Conservation (phyloP, 2,888 invertebrate genomes). For the Phengaris alcon region DNA sequence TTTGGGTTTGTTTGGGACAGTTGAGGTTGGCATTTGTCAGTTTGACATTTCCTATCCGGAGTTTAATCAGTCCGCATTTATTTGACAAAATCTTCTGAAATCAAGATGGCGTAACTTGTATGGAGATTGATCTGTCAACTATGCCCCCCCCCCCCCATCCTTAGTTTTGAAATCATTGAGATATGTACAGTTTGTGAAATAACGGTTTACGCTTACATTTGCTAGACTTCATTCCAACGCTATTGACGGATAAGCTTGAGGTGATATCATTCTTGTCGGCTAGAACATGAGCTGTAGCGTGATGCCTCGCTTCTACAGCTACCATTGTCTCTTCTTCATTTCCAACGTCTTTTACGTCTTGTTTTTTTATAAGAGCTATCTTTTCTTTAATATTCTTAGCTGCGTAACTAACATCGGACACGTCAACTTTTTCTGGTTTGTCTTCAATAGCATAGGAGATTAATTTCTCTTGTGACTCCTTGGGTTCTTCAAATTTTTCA, state of each 20-base stretch:
- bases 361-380: slow-evolving; percentile 75
- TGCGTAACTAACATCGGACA: slow-evolving; percentile 47
- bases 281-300: slow-evolving; percentile 65
- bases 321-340: slow-evolving; percentile 80
- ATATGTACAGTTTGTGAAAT: not conserved
- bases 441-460: slow-evolving; percentile 75
- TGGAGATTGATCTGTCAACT: too few species aligned
- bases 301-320: slow-evolving; percentile 78
- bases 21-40: too few species aligned
- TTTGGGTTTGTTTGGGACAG: too few species aligned
- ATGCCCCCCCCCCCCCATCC: too few species aligned
- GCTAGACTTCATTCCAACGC: slow-evolving; percentile 75
- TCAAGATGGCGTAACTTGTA: too few species aligned
- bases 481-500: slow-evolving; percentile 56
- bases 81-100: too few species aligned
- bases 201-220: slow-evolving; percentile 52
- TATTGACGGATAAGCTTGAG: slow-evolving; percentile 81
- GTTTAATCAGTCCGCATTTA: too few species aligned
- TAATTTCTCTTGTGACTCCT: slow-evolving; percentile 75
- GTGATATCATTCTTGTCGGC: slow-evolving; percentile 74
- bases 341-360: slow-evolving; percentile 67
- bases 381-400: slow-evolving; percentile 75
- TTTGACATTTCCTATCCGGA: too few species aligned
- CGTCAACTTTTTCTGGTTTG: slow-evolving; percentile 65
- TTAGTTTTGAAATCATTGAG: too few species aligned